Evolutionary conservation across 2,888 invertebrate genomes (phyloP), one percentile per base, ranked within the genome.

Genomic region (Drosophila dives): DNA sequence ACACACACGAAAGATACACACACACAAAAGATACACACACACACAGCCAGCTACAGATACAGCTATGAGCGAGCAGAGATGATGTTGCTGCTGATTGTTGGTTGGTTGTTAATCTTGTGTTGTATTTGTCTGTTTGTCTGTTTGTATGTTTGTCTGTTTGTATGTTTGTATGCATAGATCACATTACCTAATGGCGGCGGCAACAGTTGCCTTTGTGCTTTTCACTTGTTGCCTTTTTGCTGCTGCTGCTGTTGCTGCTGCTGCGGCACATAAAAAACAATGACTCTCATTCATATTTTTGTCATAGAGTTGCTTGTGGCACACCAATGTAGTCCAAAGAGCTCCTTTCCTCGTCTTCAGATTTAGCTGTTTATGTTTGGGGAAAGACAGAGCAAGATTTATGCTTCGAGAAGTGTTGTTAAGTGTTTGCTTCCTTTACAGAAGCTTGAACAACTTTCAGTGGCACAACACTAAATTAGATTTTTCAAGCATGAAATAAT

Each of bases 101-200:
- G 3, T 45, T 29, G 29, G 64, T 34, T 79, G 79, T 53, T 75
- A 72, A 29, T 29, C 29, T 29, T 29, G 6, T 29, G 29, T 29
- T 29, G 29, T 29, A 6, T 29, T 29, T 29, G 29, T 29, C 29
- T 23, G 23, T 23, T 23, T 23, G 23, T 23, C 48, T 32, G 70
- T 8, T 29, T 38, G 7, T 26, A 26, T 8, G 12, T 45, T 45
- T 29, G 55, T 26, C 10, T 34, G 17, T 54, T 33, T 53, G 49
- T 29, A 64, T 65, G 53, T 65, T 61, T 80, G 64, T 45, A 45
- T 65, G 75, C 82, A 77, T 73, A 76, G 85, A 86, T 86, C 83
- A 77, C 81, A 85, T 86, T 87, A 86, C 87, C 80, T 85, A 85
- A 87, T 86, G 81, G 80, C 63, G 73, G 70, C 86, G 75, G 83